Evolutionary conservation across 2,888 invertebrate genomes (phyloP).

Genomic region (Ectemnius lituratus): DNA sequence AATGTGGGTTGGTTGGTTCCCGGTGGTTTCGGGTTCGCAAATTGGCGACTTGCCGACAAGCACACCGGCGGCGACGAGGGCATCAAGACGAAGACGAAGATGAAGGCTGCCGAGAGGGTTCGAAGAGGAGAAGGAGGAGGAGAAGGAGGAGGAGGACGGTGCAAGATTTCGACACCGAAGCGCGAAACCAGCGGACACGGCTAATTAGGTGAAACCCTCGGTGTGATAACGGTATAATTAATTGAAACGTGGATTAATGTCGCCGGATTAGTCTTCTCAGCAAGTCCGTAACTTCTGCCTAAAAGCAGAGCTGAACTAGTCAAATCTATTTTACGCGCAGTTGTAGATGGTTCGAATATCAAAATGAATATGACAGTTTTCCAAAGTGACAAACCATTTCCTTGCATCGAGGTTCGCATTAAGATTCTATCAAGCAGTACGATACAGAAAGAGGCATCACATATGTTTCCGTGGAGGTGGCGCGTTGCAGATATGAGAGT

Average conservation of each 20-base stretch:
- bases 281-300: neutral
- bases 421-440: neutral
- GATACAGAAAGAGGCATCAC: neutral
- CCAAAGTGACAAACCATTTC: neutral
- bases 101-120: conserved; percentile 37
- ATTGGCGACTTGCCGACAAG: conserved; percentile 56
- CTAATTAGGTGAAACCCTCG: conserved; percentile 71
- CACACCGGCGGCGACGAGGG: neutral
- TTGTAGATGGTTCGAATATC: neutral
- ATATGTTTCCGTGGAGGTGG: conserved; percentile 12
- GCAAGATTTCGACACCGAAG: conserved; percentile 74
- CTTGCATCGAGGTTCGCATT: neutral
- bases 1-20: conserved; percentile 59
- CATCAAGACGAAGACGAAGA: conserved; percentile 19
- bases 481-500: conserved; percentile 23
- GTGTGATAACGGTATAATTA: conserved; percentile 70
- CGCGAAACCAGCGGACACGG: conserved; percentile 63
- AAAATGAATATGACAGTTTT: neutral
- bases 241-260: conserved; percentile 74
- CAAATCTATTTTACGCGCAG: neutral
- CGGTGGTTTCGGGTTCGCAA: conserved; percentile 69
- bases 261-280: conserved; percentile 63
- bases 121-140: conserved; percentile 37
- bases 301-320: neutral
- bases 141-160: conserved; percentile 53